Percentiles rank a stretch among this genome's conserved stretches.
Conservation (phyloP, 2,888 invertebrate species). For the Salticus scenicus region DNA sequence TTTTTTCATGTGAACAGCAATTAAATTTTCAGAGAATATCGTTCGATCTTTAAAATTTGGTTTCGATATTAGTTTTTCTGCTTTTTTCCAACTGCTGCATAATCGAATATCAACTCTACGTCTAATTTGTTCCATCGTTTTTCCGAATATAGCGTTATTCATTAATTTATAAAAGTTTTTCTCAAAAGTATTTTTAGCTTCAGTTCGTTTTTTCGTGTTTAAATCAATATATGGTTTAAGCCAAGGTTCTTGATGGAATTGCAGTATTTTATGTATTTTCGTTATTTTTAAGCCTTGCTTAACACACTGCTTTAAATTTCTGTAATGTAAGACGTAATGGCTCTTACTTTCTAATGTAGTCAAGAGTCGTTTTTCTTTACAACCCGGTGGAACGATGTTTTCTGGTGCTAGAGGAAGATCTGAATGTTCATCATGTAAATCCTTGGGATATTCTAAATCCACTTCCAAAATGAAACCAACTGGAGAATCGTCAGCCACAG, state of each 20-base stretch:
- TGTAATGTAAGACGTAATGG: neutral
- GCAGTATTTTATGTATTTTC: constrained; percentile 4
- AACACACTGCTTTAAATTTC: constrained; percentile 13
- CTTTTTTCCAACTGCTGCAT: constrained; percentile 20
- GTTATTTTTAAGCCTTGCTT: neutral
- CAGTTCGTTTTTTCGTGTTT: constrained; percentile 56
- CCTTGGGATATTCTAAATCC: neutral
- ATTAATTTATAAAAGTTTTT: constrained; percentile 75
- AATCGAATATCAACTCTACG: constrained; percentile 67
- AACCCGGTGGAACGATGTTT: constrained; percentile 4
- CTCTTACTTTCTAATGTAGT: neutral
- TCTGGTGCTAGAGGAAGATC: neutral
- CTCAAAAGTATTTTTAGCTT: constrained; percentile 74
- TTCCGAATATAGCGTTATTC: constrained; percentile 75
- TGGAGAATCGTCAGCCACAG: neutral
- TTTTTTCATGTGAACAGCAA: constrained; percentile 41
- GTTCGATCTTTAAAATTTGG: constrained; percentile 46
- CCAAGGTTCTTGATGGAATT: neutral
- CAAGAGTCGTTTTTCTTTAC: constrained; percentile 8
- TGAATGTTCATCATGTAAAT: neutral
- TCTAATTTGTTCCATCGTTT: constrained; percentile 73
- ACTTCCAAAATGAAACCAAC: neutral
- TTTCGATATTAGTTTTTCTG: constrained; percentile 28
- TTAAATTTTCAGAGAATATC: constrained; percentile 31
- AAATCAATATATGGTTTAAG: constrained; percentile 8